Evolutionary conservation across 30 jellyfish, hydroid and myxozoan species (phyloP).

Genomic region (Aurelia sp.): DNA sequence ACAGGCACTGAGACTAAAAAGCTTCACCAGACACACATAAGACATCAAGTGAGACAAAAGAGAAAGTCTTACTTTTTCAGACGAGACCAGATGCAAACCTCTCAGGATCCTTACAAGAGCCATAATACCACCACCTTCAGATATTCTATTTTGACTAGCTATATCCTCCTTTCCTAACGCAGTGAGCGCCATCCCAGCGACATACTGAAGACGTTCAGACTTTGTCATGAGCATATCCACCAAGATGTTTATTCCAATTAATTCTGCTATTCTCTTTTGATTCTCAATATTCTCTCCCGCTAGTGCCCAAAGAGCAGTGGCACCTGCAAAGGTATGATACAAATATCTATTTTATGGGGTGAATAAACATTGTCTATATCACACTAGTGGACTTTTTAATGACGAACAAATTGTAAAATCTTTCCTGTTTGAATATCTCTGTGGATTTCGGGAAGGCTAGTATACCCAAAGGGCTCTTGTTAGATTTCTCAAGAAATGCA

Average conservation of each 20-base stretch:
- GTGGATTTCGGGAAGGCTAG: too few species aligned
- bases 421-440: too few species aligned
- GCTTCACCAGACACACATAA: too few species aligned
- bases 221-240: slow-evolving; percentile 86
- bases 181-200: slow-evolving; percentile 79
- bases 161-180: slow-evolving; percentile 82
- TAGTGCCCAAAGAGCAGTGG: slow-evolving; percentile 86
- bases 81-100: slow-evolving; percentile 49
- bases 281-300: slow-evolving; percentile 77
- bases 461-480: too few species aligned
- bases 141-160: slow-evolving; percentile 64
- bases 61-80: slow-evolving; percentile 48
- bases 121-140: slow-evolving; percentile 76
- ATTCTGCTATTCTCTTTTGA: slow-evolving; percentile 69
- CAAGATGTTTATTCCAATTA: slow-evolving; percentile 73
- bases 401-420: too few species aligned
- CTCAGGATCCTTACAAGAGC: slow-evolving; percentile 69
- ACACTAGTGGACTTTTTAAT: too few species aligned
- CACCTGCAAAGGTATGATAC: slow-evolving; percentile 41
- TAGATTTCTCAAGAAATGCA: too few species aligned
- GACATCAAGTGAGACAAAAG: too few species aligned
- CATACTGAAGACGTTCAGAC: slow-evolving; percentile 66
- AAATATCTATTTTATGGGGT: too few species aligned
- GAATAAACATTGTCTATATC: too few species aligned
- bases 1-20: too few species aligned